Base-by-base conservation (phyloP, 30 jellyfish, hydroid and myxozoan species). In the Cassiopea xamachana region DNA sequence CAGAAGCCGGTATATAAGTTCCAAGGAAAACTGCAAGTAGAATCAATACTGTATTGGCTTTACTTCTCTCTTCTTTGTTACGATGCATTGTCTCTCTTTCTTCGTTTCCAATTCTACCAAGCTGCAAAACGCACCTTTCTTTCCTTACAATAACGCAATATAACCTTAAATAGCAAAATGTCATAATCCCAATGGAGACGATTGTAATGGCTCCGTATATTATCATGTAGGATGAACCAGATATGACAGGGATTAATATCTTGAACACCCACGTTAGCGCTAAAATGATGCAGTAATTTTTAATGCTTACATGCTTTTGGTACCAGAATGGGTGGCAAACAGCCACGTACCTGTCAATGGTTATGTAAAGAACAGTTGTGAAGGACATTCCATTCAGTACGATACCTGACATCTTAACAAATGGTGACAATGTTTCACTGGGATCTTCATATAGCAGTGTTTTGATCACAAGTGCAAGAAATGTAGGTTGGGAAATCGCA, bases 341-440 rank as follows among this genome's bases (percentile, higher is more conserved):
- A 6, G 89, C 89, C 47, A 81, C 64, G 13, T 81, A 81, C 12
- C 77, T 39, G 46, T 81, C 89, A 7, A 81, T 62, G 68, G 89
- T 81, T 81, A 81, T 81, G 47, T 15, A 81, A 46, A 64, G 48
- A 2, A 81, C 72, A 43, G 60, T 58, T 39, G 58, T 81, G 80
- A 9, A 81, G 17, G 89, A 81, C 77, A 81, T 58, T 7, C 81
- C 89, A 1, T 59, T 77, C 6, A 46, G 60, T 8, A 81, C 39
- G 7, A 58, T 47, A 10, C 49, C 44, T 13, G 89, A 81, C 3
- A 47, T 46, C 69, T 49, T 17, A 59, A 60, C 64, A 12, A 46
- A 6, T 58, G 58, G 46, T 6, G 67, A 18, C 45, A 81, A 17
- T 43, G 7, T 39, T 15, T 43, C 19, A 7, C 81, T 59, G 27